Evolutionary conservation across 2,797 vertebrate species (phyloP).

Genomic region (Halcyon leucocephala): DNA sequence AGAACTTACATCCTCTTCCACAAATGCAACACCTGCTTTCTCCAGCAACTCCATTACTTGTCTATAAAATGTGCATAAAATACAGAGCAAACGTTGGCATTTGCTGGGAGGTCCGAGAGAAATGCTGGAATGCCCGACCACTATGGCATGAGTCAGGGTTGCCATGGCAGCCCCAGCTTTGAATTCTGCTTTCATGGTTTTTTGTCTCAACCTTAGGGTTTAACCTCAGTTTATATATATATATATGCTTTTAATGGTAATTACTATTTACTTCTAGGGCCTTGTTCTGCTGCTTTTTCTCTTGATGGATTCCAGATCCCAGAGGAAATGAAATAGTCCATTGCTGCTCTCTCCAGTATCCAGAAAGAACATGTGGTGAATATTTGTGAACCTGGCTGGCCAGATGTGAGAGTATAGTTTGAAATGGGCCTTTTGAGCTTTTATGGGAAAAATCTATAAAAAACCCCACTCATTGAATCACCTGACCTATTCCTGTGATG

Average conservation of each 20-base stretch:
- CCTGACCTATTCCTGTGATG: neutral
- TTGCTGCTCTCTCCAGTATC: neutral
- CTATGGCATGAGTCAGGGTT: rapidly evolving
- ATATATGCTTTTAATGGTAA: neutral
- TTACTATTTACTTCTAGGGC: neutral
- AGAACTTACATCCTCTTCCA: neutral
- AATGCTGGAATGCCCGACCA: neutral
- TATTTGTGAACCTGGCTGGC: neutral
- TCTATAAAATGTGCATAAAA: neutral
- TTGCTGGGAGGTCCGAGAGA: neutral
- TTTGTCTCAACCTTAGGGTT: neutral
- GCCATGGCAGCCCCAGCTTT: neutral
- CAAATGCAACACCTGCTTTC: neutral
- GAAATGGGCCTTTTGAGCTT: neutral
- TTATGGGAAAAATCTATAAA: neutral
- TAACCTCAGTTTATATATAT: neutral
- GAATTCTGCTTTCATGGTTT: neutral
- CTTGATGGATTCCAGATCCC: neutral
- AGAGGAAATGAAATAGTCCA: neutral
- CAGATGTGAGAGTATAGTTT: neutral
- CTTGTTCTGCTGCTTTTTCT: neutral
- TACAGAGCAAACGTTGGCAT: neutral
- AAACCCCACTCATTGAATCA: rapidly evolving
- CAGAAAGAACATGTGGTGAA: neutral
- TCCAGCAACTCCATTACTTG: neutral